Evolutionary conservation across 2,888 invertebrate species (phyloP), one percentile per base, ranked within the genome.

Genomic region (Calephelis perditalis): DNA sequence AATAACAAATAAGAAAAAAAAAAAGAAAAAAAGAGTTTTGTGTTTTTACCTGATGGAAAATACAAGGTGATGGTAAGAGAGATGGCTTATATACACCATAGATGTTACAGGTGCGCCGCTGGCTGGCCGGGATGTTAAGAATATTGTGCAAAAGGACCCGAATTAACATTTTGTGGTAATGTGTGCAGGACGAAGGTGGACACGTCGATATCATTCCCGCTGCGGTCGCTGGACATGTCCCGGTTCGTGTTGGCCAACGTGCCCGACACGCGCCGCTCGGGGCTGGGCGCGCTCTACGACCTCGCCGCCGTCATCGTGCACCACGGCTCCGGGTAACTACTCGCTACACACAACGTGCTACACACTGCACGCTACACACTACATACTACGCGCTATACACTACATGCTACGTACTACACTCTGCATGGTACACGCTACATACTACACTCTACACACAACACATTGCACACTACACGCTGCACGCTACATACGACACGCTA

Each of bases 251-350:
- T 95, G 59, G 91, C 92, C 71, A 93, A 92, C 76, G 86, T 92
- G 73, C 93, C 93, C 66, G 94, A 94, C 75, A 94, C 94, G 63
- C 89, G 82, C 3, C 92, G 94, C 70, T 92, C 92, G 57, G 91
- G 90, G 60, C 91, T 91, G 73, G 92, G 92, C 62, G 91, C 94
- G 72, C 91, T 95, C 12, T 96, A 95, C 82, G 96, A 96, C 83
- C 91, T 95, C 70, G 94, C 95, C 62, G 95, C 95, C 61, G 94
- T 95, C 65, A 94, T 95, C 69, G 95, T 95, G 57, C 95, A 95
- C 79, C 95, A 95, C 77, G 95, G 95, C 67, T 93, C 94, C 57
- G 95, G 95, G 94, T 94, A 78, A 12, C 26, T 40, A 40, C 8
- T 7, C 11, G 11, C 15, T 45, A 57, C 10, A 26, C 59, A 6